phyloP scores from a whole-genome alignment of 2,797 vertebrate species.

The Oryzias sinensis region DNA sequence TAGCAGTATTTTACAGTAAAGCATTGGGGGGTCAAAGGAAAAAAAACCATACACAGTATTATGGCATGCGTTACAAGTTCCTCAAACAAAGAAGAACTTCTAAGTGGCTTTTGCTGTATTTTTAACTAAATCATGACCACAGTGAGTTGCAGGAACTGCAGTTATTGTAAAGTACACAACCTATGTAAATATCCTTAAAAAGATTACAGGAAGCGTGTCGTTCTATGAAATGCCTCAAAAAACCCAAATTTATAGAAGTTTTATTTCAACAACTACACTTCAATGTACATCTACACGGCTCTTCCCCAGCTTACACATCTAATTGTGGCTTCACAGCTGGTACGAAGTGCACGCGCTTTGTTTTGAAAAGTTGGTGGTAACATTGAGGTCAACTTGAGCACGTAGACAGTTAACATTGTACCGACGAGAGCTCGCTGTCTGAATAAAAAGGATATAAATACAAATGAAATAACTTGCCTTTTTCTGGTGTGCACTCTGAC shows the following conservation, averaged over 20 bases:
- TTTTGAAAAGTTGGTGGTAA: conserved; percentile 29
- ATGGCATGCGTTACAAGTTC: too few relatives aligned
- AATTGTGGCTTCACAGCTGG: neutral
- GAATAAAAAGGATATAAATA: neutral
- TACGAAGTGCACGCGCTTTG: conserved; percentile 5
- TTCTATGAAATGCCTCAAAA: neutral
- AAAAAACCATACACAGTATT: neutral
- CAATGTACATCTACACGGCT: too few relatives aligned
- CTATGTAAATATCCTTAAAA: neutral
- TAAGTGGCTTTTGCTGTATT: too few relatives aligned
- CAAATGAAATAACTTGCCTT: neutral
- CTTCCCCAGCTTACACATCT: neutral
- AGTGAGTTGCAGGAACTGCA: too few relatives aligned
- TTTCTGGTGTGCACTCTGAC: neutral
- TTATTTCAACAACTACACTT: neutral
- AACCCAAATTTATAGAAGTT: neutral
- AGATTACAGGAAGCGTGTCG: conserved; percentile 13
- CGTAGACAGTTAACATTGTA: conserved; percentile 6
- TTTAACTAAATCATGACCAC: too few relatives aligned
- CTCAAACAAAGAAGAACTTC: too few relatives aligned
- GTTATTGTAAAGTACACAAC: too few relatives aligned
- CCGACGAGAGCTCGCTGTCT: neutral
- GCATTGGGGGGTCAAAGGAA: conserved; percentile 13
- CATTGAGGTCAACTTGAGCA: conserved; percentile 25
- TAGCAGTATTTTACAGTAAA: conserved; percentile 14